Evolutionary conservation across 2,797 vertebrate species (phyloP).

Genomic region (Moxostoma hubbsi): DNA sequence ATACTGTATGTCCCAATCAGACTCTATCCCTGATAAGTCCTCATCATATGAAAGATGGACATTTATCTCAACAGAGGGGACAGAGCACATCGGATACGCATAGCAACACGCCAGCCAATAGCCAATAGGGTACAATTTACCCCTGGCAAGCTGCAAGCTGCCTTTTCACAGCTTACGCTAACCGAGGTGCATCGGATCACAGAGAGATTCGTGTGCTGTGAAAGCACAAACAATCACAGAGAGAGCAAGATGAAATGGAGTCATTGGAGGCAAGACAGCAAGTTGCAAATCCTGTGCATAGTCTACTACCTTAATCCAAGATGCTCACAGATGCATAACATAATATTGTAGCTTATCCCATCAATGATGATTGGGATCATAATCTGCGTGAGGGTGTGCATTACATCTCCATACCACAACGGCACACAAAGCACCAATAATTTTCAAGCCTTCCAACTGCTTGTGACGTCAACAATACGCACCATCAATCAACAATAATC

Average conservation of each 20-base stretch:
- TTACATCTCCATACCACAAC: not conserved
- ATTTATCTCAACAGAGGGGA: constrained; percentile 20
- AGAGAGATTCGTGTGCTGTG: constrained; percentile 28
- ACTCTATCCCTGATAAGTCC: constrained; percentile 8
- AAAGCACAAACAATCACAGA: constrained; percentile 36
- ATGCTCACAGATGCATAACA: constrained; percentile 6
- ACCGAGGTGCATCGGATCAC: constrained; percentile 37
- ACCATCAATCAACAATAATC: no score
- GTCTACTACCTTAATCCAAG: constrained; percentile 7
- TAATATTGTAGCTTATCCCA: constrained; percentile 12
- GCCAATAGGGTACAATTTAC: constrained; percentile 72
- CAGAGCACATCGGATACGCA: constrained; percentile 64
- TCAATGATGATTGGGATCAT: constrained; percentile 10
- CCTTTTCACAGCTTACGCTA: constrained; percentile 15
- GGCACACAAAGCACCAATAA: not conserved
- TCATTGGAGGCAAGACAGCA: not conserved
- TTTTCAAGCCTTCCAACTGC: no score
- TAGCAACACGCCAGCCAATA: constrained; percentile 78
- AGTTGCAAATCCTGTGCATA: constrained; percentile 3
- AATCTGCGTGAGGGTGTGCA: not conserved
- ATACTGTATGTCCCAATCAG: not conserved
- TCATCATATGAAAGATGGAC: constrained; percentile 13
- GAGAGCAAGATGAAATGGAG: constrained; percentile 15
- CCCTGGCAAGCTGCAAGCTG: constrained; percentile 58
- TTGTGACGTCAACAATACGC: no score